phyloP scores from a whole-genome alignment of 2,113 vertebrate genomes.

The Mirounga angustirostris region DNA sequence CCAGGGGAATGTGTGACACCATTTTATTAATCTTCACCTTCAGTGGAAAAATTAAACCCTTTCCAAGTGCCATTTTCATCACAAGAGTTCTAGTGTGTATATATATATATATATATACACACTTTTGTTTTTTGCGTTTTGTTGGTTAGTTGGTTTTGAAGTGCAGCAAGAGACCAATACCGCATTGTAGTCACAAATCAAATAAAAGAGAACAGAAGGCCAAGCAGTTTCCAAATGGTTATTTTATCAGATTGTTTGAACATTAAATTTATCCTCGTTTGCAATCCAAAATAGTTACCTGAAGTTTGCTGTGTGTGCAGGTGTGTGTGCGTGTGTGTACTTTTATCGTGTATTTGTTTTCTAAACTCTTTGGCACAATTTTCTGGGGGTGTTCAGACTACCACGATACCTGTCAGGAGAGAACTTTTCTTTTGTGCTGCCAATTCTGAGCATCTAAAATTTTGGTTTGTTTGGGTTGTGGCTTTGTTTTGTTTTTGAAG shows the following conservation, averaged over 20 bases:
- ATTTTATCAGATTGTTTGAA: slow-evolving; percentile 87
- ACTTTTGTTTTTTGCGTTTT: slow-evolving; percentile 46
- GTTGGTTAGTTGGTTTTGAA: slow-evolving; percentile 88
- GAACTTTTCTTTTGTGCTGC: slow-evolving; percentile 83
- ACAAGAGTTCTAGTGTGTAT: slow-evolving; percentile 84
- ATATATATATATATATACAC: slow-evolving; percentile 50
- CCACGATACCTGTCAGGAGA: slow-evolving; percentile 85
- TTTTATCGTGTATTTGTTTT: slow-evolving; percentile 78
- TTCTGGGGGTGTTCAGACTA: slow-evolving; percentile 85
- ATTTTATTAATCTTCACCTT: slow-evolving; percentile 96
- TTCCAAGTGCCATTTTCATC: slow-evolving; percentile 94
- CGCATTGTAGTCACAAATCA: slow-evolving; percentile 84
- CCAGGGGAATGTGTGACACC: slow-evolving; percentile 94
- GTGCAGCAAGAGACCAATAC: slow-evolving; percentile 91
- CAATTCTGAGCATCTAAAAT: slow-evolving; percentile 82
- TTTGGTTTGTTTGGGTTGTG: slow-evolving; percentile 61
- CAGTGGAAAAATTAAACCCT: slow-evolving; percentile 99
- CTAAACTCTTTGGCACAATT: slow-evolving; percentile 96
- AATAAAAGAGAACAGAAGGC: slow-evolving; percentile 89
- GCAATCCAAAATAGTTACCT: slow-evolving; percentile 89
- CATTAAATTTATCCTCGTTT: slow-evolving; percentile 87
- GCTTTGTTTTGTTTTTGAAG: slow-evolving; percentile 76
- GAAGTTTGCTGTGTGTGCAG: slow-evolving; percentile 81
- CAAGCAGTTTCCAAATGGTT: slow-evolving; percentile 88
- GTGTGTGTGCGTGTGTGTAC: slow-evolving; percentile 32